phyloP scores from a whole-genome alignment of 2,888 invertebrate species.

The Lacanobia oleracea region DNA sequence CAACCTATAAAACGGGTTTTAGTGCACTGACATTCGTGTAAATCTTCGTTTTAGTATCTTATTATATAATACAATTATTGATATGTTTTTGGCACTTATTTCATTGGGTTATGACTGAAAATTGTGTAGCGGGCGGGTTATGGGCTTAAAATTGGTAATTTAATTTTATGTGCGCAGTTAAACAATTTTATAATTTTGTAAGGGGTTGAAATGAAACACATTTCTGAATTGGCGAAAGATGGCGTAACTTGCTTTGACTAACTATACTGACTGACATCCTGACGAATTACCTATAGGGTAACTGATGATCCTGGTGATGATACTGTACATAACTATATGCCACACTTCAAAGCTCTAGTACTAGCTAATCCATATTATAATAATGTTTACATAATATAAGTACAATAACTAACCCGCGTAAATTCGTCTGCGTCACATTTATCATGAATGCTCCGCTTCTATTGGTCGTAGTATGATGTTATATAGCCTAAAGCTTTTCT shows the following conservation, averaged over 20 bases:
- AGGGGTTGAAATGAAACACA: background rate
- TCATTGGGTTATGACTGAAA: slow-evolving; percentile 39
- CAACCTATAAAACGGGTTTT: slow-evolving; percentile 81
- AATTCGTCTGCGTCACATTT: too few species aligned
- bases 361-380: too few species aligned
- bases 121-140: slow-evolving; percentile 12
- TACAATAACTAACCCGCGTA: too few species aligned
- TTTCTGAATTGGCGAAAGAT: background rate
- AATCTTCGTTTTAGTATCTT: slow-evolving; percentile 72
- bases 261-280: too few species aligned
- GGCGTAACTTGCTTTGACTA: background rate
- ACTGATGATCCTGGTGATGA: too few species aligned
- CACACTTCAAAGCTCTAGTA: too few species aligned
- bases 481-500: too few species aligned
- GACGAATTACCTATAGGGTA: background rate
- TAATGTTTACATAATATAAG: too few species aligned
- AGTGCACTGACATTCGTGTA: slow-evolving; percentile 75
- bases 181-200: slow-evolving; percentile 35
- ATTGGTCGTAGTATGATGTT: too few species aligned
- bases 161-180: slow-evolving; percentile 29
- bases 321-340: too few species aligned
- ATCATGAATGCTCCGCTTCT: too few species aligned
- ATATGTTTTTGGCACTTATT: slow-evolving; percentile 42
- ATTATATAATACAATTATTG: slow-evolving; percentile 60
- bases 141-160: slow-evolving; percentile 34